Conservation (phyloP, 2,113 vertebrate genomes). For the Tinamus guttatus region DNA sequence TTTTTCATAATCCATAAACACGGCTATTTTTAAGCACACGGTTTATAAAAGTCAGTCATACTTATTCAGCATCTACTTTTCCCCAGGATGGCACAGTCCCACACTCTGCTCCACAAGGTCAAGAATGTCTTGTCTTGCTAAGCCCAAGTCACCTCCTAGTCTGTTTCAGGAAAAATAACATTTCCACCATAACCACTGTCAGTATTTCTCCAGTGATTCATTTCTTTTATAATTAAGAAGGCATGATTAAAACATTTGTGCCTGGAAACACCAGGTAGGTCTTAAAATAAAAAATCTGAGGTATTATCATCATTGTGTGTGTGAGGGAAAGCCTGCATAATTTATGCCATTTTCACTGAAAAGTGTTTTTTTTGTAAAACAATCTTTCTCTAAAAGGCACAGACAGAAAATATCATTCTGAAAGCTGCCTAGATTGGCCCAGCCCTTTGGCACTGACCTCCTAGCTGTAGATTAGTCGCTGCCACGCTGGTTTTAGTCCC, state of each 20-base stretch:
- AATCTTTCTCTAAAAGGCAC: neutral
- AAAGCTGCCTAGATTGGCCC: neutral
- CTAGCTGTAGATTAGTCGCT: neutral
- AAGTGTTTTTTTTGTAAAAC: neutral
- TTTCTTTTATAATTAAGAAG: neutral
- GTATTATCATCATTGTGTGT: neutral
- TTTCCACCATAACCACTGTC: neutral
- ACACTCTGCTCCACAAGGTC: neutral
- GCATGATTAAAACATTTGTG: neutral
- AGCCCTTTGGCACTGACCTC: neutral
- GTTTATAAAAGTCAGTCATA: neutral
- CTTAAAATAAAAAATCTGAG: neutral
- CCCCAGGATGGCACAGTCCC: neutral
- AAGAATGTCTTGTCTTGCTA: neutral
- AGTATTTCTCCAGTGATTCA: neutral
- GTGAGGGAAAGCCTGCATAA: accelerated
- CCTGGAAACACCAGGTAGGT: neutral
- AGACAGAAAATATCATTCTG: neutral
- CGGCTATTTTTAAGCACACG: conserved; percentile 38
- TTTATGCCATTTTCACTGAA: neutral
- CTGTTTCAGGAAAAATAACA: neutral
- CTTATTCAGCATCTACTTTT: neutral
- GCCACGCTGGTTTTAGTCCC: neutral
- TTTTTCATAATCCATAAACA: conserved; percentile 20
- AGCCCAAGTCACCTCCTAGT: neutral